These are phyloP conservation scores for Parnassius smintheus DNA, from an alignment of 2,888 invertebrate species.

Conservation along the genomic window DNA sequence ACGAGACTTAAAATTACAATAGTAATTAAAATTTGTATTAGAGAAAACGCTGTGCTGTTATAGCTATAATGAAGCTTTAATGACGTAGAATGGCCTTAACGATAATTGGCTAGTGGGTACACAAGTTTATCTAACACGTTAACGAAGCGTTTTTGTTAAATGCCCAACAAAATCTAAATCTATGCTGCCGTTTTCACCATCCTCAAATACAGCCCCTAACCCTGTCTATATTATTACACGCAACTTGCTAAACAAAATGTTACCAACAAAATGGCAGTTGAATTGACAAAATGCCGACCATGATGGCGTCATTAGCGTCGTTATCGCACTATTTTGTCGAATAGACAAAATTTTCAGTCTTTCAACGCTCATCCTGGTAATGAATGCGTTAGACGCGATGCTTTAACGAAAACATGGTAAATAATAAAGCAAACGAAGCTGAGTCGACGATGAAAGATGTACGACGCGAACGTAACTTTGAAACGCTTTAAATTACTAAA, in stretches of 20 bases:
- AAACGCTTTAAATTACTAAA: too few relatives aligned
- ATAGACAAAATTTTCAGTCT: slow-evolving; percentile 78
- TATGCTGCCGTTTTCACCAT: slow-evolving; percentile 36
- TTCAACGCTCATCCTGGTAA: slow-evolving; percentile 71
- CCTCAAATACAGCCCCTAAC: slow-evolving; percentile 43
- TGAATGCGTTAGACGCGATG: slow-evolving; percentile 70
- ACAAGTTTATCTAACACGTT: slow-evolving; percentile 30
- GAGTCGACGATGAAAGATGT: slow-evolving; percentile 48
- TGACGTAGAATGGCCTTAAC: slow-evolving; percentile 13
- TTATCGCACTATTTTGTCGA: slow-evolving; percentile 78
- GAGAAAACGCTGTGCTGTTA: slow-evolving; percentile 18
- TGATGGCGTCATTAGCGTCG: slow-evolving; percentile 74
- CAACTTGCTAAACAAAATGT: slow-evolving; percentile 60
- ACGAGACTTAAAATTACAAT: too few relatives aligned
- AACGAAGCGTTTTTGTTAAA: slow-evolving; percentile 28
- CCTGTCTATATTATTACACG: slow-evolving; percentile 46
- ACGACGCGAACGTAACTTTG: too few relatives aligned
- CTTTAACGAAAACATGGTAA: slow-evolving; percentile 69
- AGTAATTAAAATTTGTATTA: slow-evolving; percentile 1
- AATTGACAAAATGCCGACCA: slow-evolving; percentile 56
- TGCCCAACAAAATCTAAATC: slow-evolving; percentile 46
- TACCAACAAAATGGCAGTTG: slow-evolving; percentile 59
- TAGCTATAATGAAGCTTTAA: not conserved
- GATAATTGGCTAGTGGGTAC: slow-evolving; percentile 25
- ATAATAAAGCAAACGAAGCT: slow-evolving; percentile 53